These are phyloP conservation scores for Helogale parvula DNA, from an alignment of 2,113 vertebrate genomes.

Conservation along the genomic window DNA sequence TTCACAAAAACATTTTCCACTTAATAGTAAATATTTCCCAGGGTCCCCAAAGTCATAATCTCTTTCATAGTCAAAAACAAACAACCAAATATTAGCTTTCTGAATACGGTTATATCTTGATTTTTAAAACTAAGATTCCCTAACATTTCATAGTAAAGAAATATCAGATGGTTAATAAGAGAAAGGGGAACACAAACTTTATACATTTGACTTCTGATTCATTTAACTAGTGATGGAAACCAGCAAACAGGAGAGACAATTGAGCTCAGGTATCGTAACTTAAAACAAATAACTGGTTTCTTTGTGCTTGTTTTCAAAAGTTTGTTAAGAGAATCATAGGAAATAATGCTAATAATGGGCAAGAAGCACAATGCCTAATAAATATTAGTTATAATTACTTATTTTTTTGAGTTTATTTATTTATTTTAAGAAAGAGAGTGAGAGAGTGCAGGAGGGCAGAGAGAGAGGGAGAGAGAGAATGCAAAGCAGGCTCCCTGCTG, in stretches of 20 bases:
- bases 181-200: background rate
- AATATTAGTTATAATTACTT: constrained; percentile 17
- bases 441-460: too few relatives aligned
- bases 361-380: constrained; percentile 1
- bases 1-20: constrained; percentile 32
- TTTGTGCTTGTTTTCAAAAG: background rate
- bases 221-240: background rate
- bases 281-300: background rate
- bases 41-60: background rate
- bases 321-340: background rate
- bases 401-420: too few relatives aligned
- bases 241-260: background rate
- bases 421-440: too few relatives aligned
- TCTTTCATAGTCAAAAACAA: background rate
- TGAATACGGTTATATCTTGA: background rate
- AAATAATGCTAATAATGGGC: background rate
- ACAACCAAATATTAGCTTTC: background rate
- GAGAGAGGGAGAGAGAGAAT: too few relatives aligned
- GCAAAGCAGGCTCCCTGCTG: too few relatives aligned
- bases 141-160: background rate
- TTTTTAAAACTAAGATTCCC: constrained; percentile 15
- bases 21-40: constrained; percentile 7
- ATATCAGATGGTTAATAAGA: background rate
- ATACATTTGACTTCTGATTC: background rate
- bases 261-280: background rate